These are phyloP conservation scores for Benitochromis conjunctus DNA, from an alignment of 2,113 vertebrate species.

Conservation along the genomic window DNA sequence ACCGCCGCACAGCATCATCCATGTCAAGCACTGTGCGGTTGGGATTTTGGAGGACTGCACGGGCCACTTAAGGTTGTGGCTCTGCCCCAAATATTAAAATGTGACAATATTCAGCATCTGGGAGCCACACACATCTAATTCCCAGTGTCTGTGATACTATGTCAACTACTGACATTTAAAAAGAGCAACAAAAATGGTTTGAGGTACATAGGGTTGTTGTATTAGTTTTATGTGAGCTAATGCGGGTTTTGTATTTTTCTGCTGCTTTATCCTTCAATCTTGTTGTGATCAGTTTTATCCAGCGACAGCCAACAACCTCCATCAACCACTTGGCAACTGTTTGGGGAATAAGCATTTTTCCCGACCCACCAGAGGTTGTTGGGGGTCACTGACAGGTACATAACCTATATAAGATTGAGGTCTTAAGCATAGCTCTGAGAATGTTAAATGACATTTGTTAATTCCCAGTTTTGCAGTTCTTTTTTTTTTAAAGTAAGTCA, in stretches of 20 bases:
- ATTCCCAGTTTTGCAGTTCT: not conserved
- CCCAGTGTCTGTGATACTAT: not conserved
- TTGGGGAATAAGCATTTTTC: not conserved
- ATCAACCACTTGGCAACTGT: not conserved
- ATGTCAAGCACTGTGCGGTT: not conserved
- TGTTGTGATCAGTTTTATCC: not conserved
- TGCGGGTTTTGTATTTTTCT: not conserved
- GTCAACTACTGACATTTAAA: not conserved
- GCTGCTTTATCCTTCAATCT: not conserved
- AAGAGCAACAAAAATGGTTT: not conserved
- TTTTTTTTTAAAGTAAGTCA: not conserved
- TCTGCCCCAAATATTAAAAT: not conserved
- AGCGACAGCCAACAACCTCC: not conserved
- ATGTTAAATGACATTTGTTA: not conserved
- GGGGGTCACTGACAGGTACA: not conserved
- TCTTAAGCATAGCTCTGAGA: too few species aligned
- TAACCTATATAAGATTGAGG: not conserved
- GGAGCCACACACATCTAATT: not conserved
- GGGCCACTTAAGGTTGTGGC: not conserved
- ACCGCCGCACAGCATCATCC: not conserved
- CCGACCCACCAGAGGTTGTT: not conserved
- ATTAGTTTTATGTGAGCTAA: too few species aligned
- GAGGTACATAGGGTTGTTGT: not conserved
- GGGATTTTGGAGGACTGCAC: not conserved
- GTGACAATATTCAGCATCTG: not conserved